A percentile compares a stretch with the other conserved stretches of the same genome.
phyloP scores from a whole-genome alignment of 2,888 invertebrate genomes.

The Cryptocephalus moraei region DNA sequence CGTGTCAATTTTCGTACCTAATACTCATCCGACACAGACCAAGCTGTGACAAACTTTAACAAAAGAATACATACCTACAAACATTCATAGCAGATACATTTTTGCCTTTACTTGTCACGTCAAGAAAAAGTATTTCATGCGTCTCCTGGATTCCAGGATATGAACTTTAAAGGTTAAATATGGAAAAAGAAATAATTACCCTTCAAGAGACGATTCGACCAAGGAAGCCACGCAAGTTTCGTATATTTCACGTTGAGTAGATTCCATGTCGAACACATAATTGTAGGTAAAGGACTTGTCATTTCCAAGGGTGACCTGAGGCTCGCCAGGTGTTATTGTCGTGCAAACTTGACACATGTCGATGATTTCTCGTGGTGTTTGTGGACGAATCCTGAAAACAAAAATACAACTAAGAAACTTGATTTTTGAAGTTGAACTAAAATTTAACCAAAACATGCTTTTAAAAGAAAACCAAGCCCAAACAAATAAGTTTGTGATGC shows the following conservation, averaged over 20 bases:
- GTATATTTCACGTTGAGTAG: slow-evolving; percentile 69
- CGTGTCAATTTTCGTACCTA: too few relatives aligned
- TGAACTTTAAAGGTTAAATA: neutral
- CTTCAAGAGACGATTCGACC: slow-evolving; percentile 86
- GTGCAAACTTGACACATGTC: slow-evolving; percentile 94
- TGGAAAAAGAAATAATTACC: slow-evolving; percentile 40
- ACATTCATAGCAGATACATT: too few relatives aligned
- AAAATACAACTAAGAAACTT: slow-evolving; percentile 7
- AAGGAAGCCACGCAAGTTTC: slow-evolving; percentile 73
- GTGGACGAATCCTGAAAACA: slow-evolving; percentile 79
- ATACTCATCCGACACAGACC: too few relatives aligned
- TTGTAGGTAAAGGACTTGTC: slow-evolving; percentile 96
- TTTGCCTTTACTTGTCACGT: too few relatives aligned
- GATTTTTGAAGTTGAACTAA: neutral
- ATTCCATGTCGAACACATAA: slow-evolving; percentile 79
- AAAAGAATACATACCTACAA: too few relatives aligned
- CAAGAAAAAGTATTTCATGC: too few relatives aligned
- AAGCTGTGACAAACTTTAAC: too few relatives aligned
- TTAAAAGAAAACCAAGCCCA: neutral
- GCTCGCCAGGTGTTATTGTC: slow-evolving; percentile 78
- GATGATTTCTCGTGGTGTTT: slow-evolving; percentile 83
- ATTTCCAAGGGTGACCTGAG: slow-evolving; percentile 83
- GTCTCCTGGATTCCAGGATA: too few relatives aligned
- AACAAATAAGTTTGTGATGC: too few relatives aligned
- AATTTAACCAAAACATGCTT: slow-evolving; percentile 4